Conservation (phyloP, 2,113 vertebrate species). For the Gopherus flavomarginatus region DNA sequence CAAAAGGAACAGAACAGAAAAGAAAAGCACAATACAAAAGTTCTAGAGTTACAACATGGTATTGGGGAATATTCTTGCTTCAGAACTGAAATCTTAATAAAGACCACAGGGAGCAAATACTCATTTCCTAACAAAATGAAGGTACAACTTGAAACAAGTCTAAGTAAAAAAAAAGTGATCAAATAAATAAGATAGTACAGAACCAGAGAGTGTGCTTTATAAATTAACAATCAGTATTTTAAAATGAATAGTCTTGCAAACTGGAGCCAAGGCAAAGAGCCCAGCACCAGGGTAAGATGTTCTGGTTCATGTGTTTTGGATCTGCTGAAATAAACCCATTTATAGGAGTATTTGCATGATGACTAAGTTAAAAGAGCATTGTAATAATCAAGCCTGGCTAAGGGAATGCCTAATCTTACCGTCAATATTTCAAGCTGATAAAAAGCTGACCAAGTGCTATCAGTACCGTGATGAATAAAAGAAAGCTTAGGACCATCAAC, state of each 20-base stretch:
- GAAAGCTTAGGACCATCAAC: conserved; percentile 68
- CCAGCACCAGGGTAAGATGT: conserved; percentile 30
- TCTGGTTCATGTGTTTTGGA: conserved; percentile 41
- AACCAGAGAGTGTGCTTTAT: conserved; percentile 10
- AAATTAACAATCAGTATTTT: conserved; percentile 45
- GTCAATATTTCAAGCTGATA: conserved; percentile 73
- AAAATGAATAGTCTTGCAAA: conserved; percentile 64
- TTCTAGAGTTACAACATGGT: neutral
- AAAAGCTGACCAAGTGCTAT: conserved; percentile 73
- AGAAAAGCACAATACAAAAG: neutral
- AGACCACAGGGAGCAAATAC: neutral
- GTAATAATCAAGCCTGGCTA: conserved; percentile 47
- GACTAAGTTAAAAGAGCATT: conserved; percentile 67
- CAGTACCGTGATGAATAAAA: conserved; percentile 67
- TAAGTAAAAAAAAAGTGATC: conserved; percentile 34
- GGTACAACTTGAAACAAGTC: neutral
- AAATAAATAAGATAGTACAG: conserved; percentile 40
- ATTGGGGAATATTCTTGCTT: neutral
- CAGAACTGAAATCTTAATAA: conserved; percentile 8
- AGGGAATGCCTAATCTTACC: conserved; percentile 56
- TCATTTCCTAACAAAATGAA: conserved; percentile 13
- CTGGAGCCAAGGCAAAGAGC: conserved; percentile 30
- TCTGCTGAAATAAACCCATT: conserved; percentile 69
- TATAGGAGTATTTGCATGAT: conserved; percentile 53
- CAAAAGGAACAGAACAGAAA: neutral